Evolutionary conservation across 1,140 invertebrate species (phyloP), one percentile per base, ranked within the genome.

Genomic region (Drosophila sechellia): DNA sequence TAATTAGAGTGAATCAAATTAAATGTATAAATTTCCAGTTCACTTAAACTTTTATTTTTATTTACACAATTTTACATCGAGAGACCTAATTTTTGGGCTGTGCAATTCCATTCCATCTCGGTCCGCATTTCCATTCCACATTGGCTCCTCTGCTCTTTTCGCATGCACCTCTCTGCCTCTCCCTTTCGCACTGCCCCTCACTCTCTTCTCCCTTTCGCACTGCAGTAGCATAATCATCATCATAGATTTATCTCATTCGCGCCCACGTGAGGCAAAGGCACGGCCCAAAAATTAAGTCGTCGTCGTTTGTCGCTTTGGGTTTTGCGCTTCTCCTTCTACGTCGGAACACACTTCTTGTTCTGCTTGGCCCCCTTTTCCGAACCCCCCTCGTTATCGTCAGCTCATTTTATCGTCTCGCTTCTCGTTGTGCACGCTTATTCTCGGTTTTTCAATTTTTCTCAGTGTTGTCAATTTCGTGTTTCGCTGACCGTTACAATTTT

Each of bases 171-270:
- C 22, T 48, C 35, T 42, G 25, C 81, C 59, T 56, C 49, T 75
- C 58, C 57, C 66, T 52, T 54, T 59, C 49, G 46, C 40, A 31
- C 60, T 49, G 45, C 40, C 31, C 56, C 25, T 49, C 61, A 34
- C 20, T 22, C 31, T 22, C 34, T 42, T 60, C 46, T 69, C 65
- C 60, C 40, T 69, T 69, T 70, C 43, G 22, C 68, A 70, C 65
- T 71, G 50, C 65, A 66, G 39, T 69, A 86, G 68, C 77, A 69
- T 59, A 68, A 78, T 77, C 71, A 89, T 87, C 83, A 86, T 87
- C 84, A 89, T 89, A 89, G 83, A 83, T 87, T 87, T 87, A 87
- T 87, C 83, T 87, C 83, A 89, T 87, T 87, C 83, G 56, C 84
- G 83, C 83, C 71, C 83, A 83, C 84, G 79, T 89, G 79, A 89